phyloP scores from a whole-genome alignment of 1,140 invertebrate genomes.

The Plodia interpunctella region DNA sequence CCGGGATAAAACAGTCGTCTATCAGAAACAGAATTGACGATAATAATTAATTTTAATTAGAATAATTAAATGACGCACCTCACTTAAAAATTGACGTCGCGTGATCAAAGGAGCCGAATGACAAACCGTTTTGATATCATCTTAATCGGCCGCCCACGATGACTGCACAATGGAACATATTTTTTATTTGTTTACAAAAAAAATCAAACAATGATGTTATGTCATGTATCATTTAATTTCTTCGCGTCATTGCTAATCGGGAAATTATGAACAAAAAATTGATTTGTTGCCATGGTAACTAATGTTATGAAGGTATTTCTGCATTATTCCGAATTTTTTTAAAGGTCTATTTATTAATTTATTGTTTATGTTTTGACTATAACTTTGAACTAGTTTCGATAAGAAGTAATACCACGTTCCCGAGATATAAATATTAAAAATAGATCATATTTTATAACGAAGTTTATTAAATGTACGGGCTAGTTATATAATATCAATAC shows the following conservation, averaged over 20 bases:
- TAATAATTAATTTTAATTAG: slow-evolving; percentile 1
- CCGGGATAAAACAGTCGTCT: background rate
- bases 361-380: too few relatives aligned
- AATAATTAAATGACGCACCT: slow-evolving; percentile 11
- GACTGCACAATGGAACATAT: slow-evolving; percentile 39
- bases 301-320: background rate
- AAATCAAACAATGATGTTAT: slow-evolving; percentile 54
- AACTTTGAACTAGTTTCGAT: too few relatives aligned
- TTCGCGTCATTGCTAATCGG: slow-evolving; percentile 34
- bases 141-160: slow-evolving; percentile 60
- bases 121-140: slow-evolving; percentile 53
- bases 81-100: slow-evolving; percentile 8
- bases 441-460: too few relatives aligned
- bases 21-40: background rate
- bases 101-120: slow-evolving; percentile 46
- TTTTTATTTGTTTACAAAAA: slow-evolving; percentile 45
- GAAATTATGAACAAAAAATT: slow-evolving; percentile 17
- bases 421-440: too few relatives aligned
- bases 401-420: too few relatives aligned
- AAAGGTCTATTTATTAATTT: too few relatives aligned
- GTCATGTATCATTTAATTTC: slow-evolving; percentile 59
- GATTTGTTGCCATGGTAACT: slow-evolving; percentile 12
- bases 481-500: too few relatives aligned
- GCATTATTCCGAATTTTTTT: too few relatives aligned
- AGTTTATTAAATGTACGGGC: too few relatives aligned